Conservation (phyloP, 2,888 invertebrate species). For the Baccha elongata region DNA sequence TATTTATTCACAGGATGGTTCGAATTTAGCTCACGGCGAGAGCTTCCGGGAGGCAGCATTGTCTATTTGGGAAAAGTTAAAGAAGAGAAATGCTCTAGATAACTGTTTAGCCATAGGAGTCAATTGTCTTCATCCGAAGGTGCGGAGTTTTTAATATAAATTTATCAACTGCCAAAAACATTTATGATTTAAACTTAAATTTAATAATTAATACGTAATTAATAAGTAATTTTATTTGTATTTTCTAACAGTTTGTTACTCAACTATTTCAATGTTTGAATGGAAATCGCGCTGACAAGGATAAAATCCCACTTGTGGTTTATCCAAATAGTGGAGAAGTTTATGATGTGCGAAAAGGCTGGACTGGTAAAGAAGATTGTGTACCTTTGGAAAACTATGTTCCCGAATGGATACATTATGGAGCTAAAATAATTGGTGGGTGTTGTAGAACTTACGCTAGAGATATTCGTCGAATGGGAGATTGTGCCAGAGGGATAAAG, state of each 20-base stretch:
- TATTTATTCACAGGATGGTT: constrained; percentile 84
- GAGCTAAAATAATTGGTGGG: constrained; percentile 93
- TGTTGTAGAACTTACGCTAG: constrained; percentile 94
- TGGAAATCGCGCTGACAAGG: constrained; percentile 81
- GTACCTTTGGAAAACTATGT: constrained; percentile 89
- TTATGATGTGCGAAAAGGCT: constrained; percentile 81
- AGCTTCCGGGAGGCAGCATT: constrained; percentile 88
- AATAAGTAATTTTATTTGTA: too few relatives aligned
- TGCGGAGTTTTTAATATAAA: constrained; percentile 44
- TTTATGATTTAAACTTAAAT: too few relatives aligned
- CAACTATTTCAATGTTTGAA: constrained; percentile 85
- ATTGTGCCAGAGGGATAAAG: constrained; percentile 77
- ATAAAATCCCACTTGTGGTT: constrained; percentile 89
- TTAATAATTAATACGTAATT: too few relatives aligned
- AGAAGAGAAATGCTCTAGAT: constrained; percentile 85
- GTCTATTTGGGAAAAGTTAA: constrained; percentile 85
- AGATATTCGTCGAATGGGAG: constrained; percentile 89
- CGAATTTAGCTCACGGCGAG: constrained; percentile 89
- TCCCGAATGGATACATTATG: constrained; percentile 90
- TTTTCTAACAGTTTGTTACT: constrained; percentile 84
- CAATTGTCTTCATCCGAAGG: constrained; percentile 90
- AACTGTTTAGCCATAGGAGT: constrained; percentile 93
- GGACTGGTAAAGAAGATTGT: constrained; percentile 88
- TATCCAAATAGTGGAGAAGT: constrained; percentile 94
- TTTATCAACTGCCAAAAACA: too few relatives aligned